Percentiles rank a stretch among this genome's conserved stretches.
These are phyloP conservation scores for Nephrotoma guestfalica DNA, from an alignment of 2,888 invertebrate genomes.

Conservation along the genomic window DNA sequence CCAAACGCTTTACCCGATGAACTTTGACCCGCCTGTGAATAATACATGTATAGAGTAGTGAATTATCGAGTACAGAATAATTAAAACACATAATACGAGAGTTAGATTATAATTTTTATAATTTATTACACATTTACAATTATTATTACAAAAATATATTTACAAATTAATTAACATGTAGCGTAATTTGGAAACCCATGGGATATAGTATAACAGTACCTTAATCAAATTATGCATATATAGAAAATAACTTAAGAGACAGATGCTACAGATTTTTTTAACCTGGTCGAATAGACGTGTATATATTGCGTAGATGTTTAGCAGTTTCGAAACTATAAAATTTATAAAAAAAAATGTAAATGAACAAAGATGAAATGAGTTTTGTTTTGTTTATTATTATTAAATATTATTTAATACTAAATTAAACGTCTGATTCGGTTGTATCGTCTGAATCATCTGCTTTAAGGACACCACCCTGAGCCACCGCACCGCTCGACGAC, in stretches of 20 bases:
- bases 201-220: background rate
- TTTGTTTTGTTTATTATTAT: background rate
- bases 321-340: background rate
- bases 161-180: background rate
- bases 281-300: background rate
- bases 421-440: background rate
- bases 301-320: background rate
- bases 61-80: background rate
- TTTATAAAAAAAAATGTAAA: background rate
- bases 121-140: slow-evolving; percentile 1
- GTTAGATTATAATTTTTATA: background rate
- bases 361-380: background rate
- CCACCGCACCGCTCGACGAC: slow-evolving; percentile 21
- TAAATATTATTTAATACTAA: background rate
- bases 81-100: background rate
- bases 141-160: background rate
- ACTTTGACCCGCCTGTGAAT: slow-evolving; percentile 11
- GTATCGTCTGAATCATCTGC: slow-evolving; percentile 28
- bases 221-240: background rate
- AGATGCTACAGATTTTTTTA: background rate
- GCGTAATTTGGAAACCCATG: background rate
- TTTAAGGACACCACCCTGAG: slow-evolving; percentile 20
- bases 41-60: background rate
- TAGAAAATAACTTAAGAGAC: background rate
- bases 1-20: slow-evolving; percentile 9